Evolutionary conservation across 2,888 invertebrate genomes (phyloP).

Genomic region (Leucophenga maculata): DNA sequence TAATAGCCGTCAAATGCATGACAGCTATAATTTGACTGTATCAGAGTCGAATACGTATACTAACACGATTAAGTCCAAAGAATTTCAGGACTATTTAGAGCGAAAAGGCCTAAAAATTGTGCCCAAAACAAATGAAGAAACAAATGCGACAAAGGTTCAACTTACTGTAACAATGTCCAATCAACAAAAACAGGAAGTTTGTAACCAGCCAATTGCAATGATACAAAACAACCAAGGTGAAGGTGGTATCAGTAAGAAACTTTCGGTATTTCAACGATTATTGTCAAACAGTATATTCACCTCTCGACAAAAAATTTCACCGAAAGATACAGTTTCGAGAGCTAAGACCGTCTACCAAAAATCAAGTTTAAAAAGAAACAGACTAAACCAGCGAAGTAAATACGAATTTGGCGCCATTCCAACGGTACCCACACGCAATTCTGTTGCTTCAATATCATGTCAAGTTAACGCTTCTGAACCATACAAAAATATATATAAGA

Average conservation of each 20-base stretch:
- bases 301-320: slow-evolving; percentile 67
- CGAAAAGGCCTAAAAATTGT: slow-evolving; percentile 69
- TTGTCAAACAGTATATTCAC: slow-evolving; percentile 69
- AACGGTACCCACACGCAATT: no score
- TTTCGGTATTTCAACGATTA: slow-evolving; percentile 68
- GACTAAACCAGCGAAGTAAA: slow-evolving; percentile 56
- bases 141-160: slow-evolving; percentile 31
- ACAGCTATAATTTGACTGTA: slow-evolving; percentile 8
- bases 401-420: slow-evolving; percentile 57
- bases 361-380: slow-evolving; percentile 46
- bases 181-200: neutral
- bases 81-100: slow-evolving; percentile 70
- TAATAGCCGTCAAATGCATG: no score
- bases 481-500: no score
- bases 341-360: slow-evolving; percentile 46
- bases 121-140: slow-evolving; percentile 56
- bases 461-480: no score
- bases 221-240: slow-evolving; percentile 8
- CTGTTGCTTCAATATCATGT: no score
- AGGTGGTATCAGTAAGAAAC: slow-evolving; percentile 60
- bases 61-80: slow-evolving; percentile 71
- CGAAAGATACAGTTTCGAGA: slow-evolving; percentile 61
- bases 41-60: slow-evolving; percentile 59
- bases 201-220: slow-evolving; percentile 21
- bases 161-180: neutral